phyloP scores from a whole-genome alignment of 1,140 invertebrate genomes.

The Coelopa frigida region DNA sequence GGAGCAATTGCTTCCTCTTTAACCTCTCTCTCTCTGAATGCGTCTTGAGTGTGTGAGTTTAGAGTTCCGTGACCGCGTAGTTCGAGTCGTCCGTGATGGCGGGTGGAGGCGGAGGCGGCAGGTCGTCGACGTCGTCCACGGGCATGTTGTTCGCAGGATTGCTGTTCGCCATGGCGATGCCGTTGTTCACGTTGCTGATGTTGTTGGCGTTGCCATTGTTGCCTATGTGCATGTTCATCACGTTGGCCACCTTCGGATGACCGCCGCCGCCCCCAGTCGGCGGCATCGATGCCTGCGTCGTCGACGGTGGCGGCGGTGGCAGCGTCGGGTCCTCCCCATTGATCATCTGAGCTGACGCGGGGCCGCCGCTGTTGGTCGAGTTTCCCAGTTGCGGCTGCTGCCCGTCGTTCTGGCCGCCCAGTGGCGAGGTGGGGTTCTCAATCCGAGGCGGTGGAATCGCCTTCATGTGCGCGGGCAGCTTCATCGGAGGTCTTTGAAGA shows the following conservation, averaged over 20 bases:
- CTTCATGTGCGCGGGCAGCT: constrained; percentile 43
- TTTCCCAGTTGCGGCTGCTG: constrained; percentile 8
- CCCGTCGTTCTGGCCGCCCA: constrained; percentile 1
- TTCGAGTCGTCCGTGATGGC: constrained; percentile 42
- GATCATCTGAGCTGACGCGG: constrained; percentile 10
- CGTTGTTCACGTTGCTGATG: constrained; percentile 15
- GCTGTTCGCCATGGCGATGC: constrained; percentile 29
- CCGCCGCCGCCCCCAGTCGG: constrained; percentile 5
- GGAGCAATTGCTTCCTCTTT: too few relatives aligned
- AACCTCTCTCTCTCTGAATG: too few relatives aligned
- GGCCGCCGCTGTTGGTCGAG: constrained; percentile 10
- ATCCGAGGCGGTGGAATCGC: constrained; percentile 44
- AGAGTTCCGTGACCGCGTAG: constrained; percentile 44
- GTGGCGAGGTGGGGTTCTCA: constrained; percentile 39
- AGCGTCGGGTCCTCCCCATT: constrained; percentile 28
- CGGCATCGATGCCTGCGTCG: constrained; percentile 9
- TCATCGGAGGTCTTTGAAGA: constrained; percentile 41
- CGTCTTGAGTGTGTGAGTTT: too few relatives aligned
- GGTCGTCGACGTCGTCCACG: constrained; percentile 35
- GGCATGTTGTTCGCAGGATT: constrained; percentile 11
- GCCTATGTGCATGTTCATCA: too few relatives aligned
- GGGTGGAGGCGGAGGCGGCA: constrained; percentile 38
- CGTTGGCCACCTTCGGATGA: too few relatives aligned
- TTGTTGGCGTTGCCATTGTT: constrained; percentile 11
- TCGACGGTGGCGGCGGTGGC: constrained; percentile 32